Percentiles rank a stretch among this genome's conserved stretches.
Evolutionary conservation across 2,797 vertebrate genomes (phyloP).

Genomic region (Gallinago solitaria): DNA sequence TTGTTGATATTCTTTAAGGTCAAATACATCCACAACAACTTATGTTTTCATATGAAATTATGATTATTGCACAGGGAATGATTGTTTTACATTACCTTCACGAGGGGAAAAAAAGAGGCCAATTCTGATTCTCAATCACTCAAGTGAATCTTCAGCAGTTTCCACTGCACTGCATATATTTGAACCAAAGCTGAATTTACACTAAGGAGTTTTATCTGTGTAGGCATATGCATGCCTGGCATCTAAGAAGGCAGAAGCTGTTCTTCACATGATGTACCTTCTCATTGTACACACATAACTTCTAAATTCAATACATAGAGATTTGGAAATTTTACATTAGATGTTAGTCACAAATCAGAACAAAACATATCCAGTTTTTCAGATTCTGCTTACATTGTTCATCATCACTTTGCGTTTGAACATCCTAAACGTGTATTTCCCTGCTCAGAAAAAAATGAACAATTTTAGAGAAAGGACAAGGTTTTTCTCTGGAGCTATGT

Average conservation of each 20-base stretch:
- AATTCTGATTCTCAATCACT: neutral
- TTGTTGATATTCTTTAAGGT: neutral
- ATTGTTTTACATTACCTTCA: neutral
- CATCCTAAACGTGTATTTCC: neutral
- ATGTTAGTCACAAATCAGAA: neutral
- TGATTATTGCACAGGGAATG: neutral
- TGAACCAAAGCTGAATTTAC: neutral
- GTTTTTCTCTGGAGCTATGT: neutral
- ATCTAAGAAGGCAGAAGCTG: neutral
- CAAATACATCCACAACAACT: neutral
- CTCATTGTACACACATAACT: neutral
- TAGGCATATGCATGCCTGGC: neutral
- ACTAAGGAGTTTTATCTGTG: neutral
- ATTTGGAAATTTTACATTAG: neutral
- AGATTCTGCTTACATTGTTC: neutral
- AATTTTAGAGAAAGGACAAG: neutral
- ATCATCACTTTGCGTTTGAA: neutral
- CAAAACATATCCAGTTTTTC: neutral
- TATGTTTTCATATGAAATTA: neutral
- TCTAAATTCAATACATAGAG: neutral
- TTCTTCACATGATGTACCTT: neutral
- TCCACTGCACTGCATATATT: neutral
- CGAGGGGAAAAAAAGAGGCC: neutral
- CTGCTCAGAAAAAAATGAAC: neutral
- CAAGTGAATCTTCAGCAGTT: neutral